Percentiles rank a stretch among this genome's conserved stretches.
Evolutionary conservation across 2,888 invertebrate genomes (phyloP).

Genomic region (Schrankia costaestrigalis): DNA sequence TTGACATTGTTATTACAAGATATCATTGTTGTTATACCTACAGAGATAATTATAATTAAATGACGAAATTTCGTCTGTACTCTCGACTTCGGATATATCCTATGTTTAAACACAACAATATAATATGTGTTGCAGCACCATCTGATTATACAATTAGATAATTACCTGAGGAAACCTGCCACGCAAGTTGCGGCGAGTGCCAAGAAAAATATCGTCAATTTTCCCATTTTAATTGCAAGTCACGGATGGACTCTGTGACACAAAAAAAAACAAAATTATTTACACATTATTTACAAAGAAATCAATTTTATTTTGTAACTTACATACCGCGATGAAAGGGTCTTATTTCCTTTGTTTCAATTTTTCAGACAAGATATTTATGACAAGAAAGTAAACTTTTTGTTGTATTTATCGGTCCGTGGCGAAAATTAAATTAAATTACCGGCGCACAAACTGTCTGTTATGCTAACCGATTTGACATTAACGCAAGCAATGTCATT

Average conservation of each 20-base stretch:
- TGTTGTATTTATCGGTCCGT: slow-evolving; percentile 10
- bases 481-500: too few species aligned
- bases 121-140: background rate
- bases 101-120: background rate
- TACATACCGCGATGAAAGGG: slow-evolving; percentile 12
- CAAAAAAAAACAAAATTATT: slow-evolving; percentile 8
- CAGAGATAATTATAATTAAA: too few species aligned
- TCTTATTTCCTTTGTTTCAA: too few species aligned
- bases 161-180: slow-evolving; percentile 54
- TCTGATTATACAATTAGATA: background rate
- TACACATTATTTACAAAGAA: too few species aligned
- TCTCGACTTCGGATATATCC: too few species aligned
- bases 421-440: slow-evolving; percentile 8
- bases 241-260: slow-evolving; percentile 28
- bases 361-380: too few species aligned
- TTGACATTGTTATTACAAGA: too few species aligned
- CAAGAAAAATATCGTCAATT: slow-evolving; percentile 45
- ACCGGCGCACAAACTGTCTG: too few species aligned
- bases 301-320: background rate
- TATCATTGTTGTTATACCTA: too few species aligned
- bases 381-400: background rate
- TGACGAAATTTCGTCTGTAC: too few species aligned
- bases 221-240: slow-evolving; percentile 55
- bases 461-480: too few species aligned
- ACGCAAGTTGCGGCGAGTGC: slow-evolving; percentile 47